Evolutionary conservation across 1,140 invertebrate genomes (phyloP), one percentile per base, ranked within the genome.

Genomic region (Cotesia typhae): DNA sequence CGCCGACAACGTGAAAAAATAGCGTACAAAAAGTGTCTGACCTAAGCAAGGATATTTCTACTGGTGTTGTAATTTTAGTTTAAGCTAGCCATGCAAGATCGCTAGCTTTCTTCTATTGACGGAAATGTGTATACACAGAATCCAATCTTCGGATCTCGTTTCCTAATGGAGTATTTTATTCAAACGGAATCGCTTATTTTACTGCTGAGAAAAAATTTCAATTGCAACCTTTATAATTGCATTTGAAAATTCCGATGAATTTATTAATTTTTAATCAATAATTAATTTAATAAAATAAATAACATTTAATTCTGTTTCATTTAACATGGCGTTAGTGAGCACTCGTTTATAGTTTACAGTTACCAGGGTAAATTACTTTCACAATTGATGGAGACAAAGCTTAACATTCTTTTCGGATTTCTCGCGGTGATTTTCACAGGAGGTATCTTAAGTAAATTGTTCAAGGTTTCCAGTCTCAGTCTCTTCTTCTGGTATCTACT

Each of bases 361-460:
- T 28, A 28, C 28, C 28, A 28, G 28, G 28, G 28, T 28, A 28
- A 1, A 28, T 28, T 28, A 28, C 28, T 28, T 28, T 28, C 28
- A 28, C 28, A 47, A 10, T 9, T 6, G 6, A 47, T 47, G 41
- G 10, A 47, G 41, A 47, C 41, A 47, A 47, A 47, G 4, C 41
- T 47, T 47, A 9, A 47, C 6, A 47, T 47, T 47, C 41, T 55
- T 14, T 55, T n/a, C 53, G 4, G 0, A 55, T 55, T 5, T n/a
- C n/a, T 55, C 7, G 12, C n/a, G 17, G 53, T n/a, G 12, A 53
- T 57, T 20, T 55, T 69, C 53, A 69, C 53, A 60, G 55, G 20
- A 14, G 17, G 53, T 59, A 69, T 69, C 67, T 60, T 37, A 41
- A 60, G 67, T 69, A 47, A 69, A 69, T 69, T 55, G 37, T 17